Evolutionary conservation across 2,797 vertebrate genomes (phyloP).

Genomic region (Platalea minor): DNA sequence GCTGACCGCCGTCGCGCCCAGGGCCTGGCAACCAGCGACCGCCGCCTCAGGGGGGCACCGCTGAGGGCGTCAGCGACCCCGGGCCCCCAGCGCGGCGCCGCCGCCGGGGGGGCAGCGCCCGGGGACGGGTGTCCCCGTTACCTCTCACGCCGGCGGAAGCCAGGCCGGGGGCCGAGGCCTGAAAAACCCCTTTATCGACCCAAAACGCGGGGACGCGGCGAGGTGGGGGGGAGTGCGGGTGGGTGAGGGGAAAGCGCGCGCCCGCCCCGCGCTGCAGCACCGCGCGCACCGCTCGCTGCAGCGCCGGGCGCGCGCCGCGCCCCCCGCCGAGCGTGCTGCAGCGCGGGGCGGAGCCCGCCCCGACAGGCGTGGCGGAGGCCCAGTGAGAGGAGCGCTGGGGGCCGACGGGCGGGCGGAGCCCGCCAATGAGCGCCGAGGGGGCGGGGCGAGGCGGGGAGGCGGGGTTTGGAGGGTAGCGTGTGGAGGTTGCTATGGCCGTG

Average conservation of each 20-base stretch:
- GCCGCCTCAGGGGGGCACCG: neutral
- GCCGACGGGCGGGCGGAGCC: neutral
- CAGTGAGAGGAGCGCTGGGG: neutral
- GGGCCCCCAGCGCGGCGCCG: neutral
- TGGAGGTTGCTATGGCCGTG: slow-evolving; percentile 38
- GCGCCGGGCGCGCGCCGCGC: neutral
- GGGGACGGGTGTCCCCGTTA: neutral
- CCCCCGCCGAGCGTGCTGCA: neutral
- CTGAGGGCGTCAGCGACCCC: neutral
- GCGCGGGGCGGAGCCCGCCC: neutral
- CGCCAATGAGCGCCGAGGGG: neutral
- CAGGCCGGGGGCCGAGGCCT: neutral
- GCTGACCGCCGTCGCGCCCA: neutral
- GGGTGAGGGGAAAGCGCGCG: neutral
- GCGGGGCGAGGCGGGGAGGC: neutral
- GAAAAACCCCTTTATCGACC: neutral
- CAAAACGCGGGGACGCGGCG: neutral
- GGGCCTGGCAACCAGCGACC: neutral
- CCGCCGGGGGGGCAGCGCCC: neutral
- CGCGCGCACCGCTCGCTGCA: neutral
- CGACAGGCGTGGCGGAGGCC: rapidly evolving
- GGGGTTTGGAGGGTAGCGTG: neutral
- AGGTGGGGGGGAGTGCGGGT: neutral
- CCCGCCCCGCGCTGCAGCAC: neutral
- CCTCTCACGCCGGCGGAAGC: neutral